Evolutionary conservation across 2,797 vertebrate species (phyloP), one percentile per base, ranked within the genome.

Genomic region (Pseudochirops corinnae): DNA sequence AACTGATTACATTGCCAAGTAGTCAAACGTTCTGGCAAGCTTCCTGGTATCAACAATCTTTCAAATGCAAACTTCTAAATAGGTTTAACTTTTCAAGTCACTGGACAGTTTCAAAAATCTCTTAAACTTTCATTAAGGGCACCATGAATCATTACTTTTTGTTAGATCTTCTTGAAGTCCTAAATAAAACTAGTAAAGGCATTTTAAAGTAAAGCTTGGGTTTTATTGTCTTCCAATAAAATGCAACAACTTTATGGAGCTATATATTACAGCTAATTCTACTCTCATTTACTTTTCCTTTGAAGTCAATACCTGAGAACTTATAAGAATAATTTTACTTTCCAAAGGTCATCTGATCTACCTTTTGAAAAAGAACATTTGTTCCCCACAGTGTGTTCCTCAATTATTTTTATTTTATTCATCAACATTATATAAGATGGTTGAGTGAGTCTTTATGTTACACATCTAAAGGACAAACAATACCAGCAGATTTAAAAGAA

Each of bases 371-470:
- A 92, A 95, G 74, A 11, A 26, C 74, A 46, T 1, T 11, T 87
- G 18, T 46, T 87, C 18, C 74, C 74, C 39, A 46, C 46, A 26
- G 39, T 93, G 1, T 55, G 92, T 29, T 93, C 82, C 55, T 67
- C 1, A 55, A 60, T 92, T 5, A 6, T 52, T 91, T 95, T 96
- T 82, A 53, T 39, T 62, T 96, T 33, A 91, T 94, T 94, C 90
- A 93, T 93, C 94, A 96, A 29, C 58, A 93, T 58, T 92, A 29
- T 92, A 33, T 94, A 95, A 95, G 94, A 90, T 93, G 55, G 53
- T 55, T 92, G 33, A 95, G 62, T 60, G 53, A 46, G 9, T 67
- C 94, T 55, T 58, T 93, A 90, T 93, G 21, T 90, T 82, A 90
- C 53, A 96, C 39, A 94, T 26, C 29, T 95, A 92, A 92, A n/a